Conservation (phyloP, 2,797 vertebrate species). For the Chelon labrosus region DNA sequence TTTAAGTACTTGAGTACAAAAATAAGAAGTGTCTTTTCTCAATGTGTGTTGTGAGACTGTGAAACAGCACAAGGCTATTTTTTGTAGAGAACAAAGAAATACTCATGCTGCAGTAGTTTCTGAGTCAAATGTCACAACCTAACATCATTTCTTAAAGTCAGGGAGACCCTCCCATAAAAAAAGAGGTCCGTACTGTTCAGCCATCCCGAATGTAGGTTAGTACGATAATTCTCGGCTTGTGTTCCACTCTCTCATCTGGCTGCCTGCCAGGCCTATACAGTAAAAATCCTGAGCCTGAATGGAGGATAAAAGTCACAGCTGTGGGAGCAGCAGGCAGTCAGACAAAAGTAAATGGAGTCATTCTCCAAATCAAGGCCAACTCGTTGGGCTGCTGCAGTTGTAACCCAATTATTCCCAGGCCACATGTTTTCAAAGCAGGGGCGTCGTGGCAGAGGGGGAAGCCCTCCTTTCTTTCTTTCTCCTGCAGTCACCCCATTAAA, state of each 20-base stretch:
- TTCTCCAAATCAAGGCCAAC: conserved; percentile 70
- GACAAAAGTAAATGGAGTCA: conserved; percentile 72
- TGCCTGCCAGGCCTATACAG: conserved; percentile 50
- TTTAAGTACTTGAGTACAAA: too few relatives aligned
- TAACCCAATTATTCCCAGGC: conserved; percentile 74
- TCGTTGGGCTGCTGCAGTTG: conserved; percentile 64
- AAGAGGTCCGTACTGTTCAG: background rate
- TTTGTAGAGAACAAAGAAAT: background rate
- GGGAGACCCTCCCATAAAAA: background rate
- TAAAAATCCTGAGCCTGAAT: conserved; percentile 48
- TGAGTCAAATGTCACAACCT: background rate
- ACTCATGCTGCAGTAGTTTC: background rate
- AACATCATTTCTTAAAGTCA: background rate
- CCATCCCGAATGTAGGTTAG: conserved; percentile 34
- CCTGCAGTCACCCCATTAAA: conserved; percentile 54
- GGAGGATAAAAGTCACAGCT: conserved; percentile 68
- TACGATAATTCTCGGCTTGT: conserved; percentile 19
- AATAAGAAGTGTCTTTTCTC: too few relatives aligned
- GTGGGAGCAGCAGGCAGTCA: conserved; percentile 63
- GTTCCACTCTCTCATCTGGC: conserved; percentile 60
- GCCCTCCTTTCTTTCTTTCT: conserved; percentile 47
- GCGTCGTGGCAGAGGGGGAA: conserved; percentile 48
- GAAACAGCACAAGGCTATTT: background rate
- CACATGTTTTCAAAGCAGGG: conserved; percentile 67
- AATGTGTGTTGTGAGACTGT: background rate